These are phyloP conservation scores for Trissonchulus sp. DNA, from an alignment of 2,888 invertebrate genomes.

Conservation along the genomic window DNA sequence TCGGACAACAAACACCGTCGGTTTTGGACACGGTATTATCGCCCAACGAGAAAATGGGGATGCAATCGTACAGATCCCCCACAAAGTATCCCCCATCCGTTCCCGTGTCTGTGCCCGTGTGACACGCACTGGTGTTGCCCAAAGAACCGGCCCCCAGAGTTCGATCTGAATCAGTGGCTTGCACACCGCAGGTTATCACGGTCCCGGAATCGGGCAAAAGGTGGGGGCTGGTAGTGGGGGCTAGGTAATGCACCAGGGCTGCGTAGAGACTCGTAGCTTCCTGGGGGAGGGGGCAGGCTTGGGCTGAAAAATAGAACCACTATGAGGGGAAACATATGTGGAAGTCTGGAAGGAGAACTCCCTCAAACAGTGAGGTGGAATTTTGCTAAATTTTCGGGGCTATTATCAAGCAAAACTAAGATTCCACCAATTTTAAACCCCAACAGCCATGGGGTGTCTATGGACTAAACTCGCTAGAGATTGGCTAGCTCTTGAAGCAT, in stretches of 20 bases:
- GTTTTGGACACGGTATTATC: neutral
- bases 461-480: too few species aligned
- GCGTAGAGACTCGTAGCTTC: neutral
- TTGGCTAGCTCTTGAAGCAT: too few species aligned
- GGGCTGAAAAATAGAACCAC: neutral
- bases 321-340: too few species aligned
- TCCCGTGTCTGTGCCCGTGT: neutral
- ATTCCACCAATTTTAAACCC: too few species aligned
- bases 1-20: neutral
- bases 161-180: neutral
- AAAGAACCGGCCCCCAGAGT: neutral
- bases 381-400: too few species aligned
- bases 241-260: neutral
- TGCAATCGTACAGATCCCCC: slow-evolving; percentile 12
- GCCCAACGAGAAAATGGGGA: neutral
- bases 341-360: too few species aligned
- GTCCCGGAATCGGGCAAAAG: neutral
- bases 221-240: neutral
- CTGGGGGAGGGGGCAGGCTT: neutral
- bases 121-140: neutral
- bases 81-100: neutral
- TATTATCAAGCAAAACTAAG: too few species aligned
- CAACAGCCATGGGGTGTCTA: too few species aligned
- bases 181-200: neutral
- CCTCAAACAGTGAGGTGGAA: too few species aligned